Percentiles rank a stretch among this genome's conserved stretches.
Evolutionary conservation across 2,113 vertebrate species (phyloP).

Genomic region (Todiramphus chloris): DNA sequence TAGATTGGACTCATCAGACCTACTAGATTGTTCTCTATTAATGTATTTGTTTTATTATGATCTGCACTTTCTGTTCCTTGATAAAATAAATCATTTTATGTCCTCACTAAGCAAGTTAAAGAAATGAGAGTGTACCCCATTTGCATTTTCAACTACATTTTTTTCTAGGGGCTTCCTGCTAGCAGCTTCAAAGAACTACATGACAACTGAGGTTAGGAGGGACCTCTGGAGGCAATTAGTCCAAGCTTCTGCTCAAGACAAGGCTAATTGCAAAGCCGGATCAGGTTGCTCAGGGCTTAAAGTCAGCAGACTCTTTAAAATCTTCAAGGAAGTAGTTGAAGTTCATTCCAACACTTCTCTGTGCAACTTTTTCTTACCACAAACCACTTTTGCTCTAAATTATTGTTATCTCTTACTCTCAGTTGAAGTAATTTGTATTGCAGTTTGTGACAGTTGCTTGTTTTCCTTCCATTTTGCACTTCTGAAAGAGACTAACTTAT

Average conservation of each 20-base stretch:
- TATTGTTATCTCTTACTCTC: background rate
- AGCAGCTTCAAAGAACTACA: background rate
- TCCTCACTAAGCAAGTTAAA: conserved; percentile 11
- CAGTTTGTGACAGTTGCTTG: background rate
- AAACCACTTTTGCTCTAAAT: background rate
- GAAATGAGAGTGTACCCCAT: background rate
- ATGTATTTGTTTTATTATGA: conserved; percentile 52
- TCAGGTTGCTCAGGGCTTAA: background rate
- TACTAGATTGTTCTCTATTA: conserved; percentile 4
- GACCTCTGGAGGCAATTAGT: background rate
- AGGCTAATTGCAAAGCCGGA: background rate
- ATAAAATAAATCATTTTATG: conserved; percentile 31
- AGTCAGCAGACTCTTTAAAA: background rate
- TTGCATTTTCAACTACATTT: background rate
- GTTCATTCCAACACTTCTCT: background rate
- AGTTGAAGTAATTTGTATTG: background rate
- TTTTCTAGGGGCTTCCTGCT: background rate
- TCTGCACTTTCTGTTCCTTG: conserved; percentile 36
- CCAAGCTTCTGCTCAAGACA: background rate
- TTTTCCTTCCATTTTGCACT: background rate
- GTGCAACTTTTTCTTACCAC: background rate
- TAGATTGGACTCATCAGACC: conserved; percentile 15
- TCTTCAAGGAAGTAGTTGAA: background rate
- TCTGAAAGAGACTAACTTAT: background rate
- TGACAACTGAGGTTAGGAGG: background rate